These are phyloP conservation scores for Ptilonorhynchus violaceus DNA, from an alignment of 2,113 vertebrate genomes.

Conservation along the genomic window DNA sequence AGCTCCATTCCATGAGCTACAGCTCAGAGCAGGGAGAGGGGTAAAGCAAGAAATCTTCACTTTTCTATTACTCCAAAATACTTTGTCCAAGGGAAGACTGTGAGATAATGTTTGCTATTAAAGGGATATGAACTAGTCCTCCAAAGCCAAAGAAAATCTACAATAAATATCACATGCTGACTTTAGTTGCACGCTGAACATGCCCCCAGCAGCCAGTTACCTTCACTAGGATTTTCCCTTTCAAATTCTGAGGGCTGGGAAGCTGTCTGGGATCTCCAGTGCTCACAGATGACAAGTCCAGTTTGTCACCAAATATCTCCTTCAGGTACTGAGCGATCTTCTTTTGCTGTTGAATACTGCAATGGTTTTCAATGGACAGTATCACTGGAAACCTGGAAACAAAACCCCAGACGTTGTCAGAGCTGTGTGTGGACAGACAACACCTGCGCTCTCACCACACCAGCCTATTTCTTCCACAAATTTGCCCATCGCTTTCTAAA, in stretches of 20 bases:
- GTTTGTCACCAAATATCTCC: constrained; percentile 89
- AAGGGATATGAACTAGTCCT: background rate
- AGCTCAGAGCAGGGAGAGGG: background rate
- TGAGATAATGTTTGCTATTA: background rate
- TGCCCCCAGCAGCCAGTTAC: constrained; percentile 61
- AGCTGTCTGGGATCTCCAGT: constrained; percentile 82
- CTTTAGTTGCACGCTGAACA: background rate
- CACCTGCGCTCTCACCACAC: background rate
- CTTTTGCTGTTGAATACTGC: constrained; percentile 92
- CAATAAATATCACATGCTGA: background rate
- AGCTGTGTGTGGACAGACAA: background rate
- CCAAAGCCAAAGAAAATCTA: background rate
- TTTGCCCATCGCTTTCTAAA: background rate
- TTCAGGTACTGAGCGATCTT: constrained; percentile 94
- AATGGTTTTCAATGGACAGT: constrained; percentile 96
- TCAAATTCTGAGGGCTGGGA: constrained; percentile 88
- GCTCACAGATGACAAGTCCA: constrained; percentile 82
- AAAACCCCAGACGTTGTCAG: background rate
- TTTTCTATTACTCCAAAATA: background rate
- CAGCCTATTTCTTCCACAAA: background rate
- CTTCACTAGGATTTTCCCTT: constrained; percentile 96
- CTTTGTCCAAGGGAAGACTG: background rate
- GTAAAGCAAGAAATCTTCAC: background rate
- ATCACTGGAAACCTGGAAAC: constrained; percentile 88
- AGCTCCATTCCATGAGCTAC: background rate